phyloP scores from a whole-genome alignment of 1,140 invertebrate species.

The Thereuonema tuberculata region DNA sequence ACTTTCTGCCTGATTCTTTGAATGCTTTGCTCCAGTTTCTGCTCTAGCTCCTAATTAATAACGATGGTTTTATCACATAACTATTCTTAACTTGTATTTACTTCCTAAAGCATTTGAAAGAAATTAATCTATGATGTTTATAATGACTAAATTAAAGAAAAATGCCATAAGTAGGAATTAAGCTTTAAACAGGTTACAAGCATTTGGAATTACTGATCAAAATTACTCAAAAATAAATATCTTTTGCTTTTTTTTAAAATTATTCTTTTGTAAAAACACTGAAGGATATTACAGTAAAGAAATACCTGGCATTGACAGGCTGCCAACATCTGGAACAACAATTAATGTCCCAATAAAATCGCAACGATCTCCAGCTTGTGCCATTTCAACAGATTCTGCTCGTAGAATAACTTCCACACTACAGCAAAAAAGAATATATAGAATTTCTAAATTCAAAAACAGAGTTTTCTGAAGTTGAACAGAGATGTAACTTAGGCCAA shows the following conservation, averaged over 20 bases:
- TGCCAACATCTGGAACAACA: slow-evolving; percentile 90
- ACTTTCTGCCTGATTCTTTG: slow-evolving; percentile 48
- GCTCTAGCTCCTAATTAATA: slow-evolving; percentile 44
- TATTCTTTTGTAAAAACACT: no score
- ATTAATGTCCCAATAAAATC: slow-evolving; percentile 96
- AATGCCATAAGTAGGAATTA: no score
- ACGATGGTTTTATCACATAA: neutral
- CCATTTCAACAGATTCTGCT: slow-evolving; percentile 89
- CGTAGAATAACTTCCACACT: slow-evolving; percentile 92
- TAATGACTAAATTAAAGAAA: no score
- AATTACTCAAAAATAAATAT: no score
- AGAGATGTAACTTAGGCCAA: no score
- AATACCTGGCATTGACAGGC: slow-evolving; percentile 63
- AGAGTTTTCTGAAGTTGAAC: no score
- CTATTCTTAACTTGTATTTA: neutral
- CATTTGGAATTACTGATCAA: no score
- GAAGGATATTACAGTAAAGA: no score
- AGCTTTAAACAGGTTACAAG: no score
- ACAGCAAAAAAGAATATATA: slow-evolving; percentile 16
- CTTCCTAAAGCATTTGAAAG: no score
- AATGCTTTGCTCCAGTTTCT: slow-evolving; percentile 60
- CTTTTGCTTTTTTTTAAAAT: no score
- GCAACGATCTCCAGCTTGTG: slow-evolving; percentile 81
- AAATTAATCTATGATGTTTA: no score
- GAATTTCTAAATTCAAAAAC: slow-evolving; percentile 10